These are phyloP conservation scores for Leptestheria dahalacensis DNA, from an alignment of 1,140 invertebrate species.

Conservation along the genomic window DNA sequence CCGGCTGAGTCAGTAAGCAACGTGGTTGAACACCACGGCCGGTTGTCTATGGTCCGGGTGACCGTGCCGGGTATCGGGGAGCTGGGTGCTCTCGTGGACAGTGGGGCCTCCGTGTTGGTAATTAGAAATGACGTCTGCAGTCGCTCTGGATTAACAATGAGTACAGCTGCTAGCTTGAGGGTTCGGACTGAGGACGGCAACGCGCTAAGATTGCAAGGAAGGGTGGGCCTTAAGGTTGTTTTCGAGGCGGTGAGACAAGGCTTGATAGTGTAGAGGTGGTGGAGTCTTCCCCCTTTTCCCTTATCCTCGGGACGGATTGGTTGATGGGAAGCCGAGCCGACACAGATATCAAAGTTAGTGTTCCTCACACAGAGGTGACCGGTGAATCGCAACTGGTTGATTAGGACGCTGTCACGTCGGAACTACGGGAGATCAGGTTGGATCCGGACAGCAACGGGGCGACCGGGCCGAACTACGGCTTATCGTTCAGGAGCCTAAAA, in stretches of 20 bases:
- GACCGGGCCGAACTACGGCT: not conserved
- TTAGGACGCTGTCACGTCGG: not conserved
- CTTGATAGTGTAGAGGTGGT: not conserved
- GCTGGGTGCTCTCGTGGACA: not conserved
- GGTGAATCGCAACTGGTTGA: not conserved
- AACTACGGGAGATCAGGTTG: not conserved
- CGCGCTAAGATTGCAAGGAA: not conserved
- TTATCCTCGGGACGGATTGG: not conserved
- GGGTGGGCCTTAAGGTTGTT: not conserved
- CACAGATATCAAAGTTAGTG: too few relatives aligned
- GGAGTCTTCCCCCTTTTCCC: not conserved
- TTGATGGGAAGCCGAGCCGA: not conserved
- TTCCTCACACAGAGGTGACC: not conserved
- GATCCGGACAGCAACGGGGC: not conserved
- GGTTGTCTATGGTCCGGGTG: not conserved
- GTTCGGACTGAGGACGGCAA: not conserved
- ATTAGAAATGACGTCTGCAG: constrained; percentile 4
- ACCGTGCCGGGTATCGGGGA: not conserved
- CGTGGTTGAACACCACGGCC: not conserved
- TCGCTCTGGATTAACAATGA: not conserved
- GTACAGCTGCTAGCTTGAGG: not conserved
- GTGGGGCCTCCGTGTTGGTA: not conserved
- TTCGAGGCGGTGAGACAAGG: not conserved
- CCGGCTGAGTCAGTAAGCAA: not conserved
- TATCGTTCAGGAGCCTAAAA: not conserved